Base-by-base conservation (phyloP, 1,140 invertebrate genomes). In the Danaus melanippus region DNA sequence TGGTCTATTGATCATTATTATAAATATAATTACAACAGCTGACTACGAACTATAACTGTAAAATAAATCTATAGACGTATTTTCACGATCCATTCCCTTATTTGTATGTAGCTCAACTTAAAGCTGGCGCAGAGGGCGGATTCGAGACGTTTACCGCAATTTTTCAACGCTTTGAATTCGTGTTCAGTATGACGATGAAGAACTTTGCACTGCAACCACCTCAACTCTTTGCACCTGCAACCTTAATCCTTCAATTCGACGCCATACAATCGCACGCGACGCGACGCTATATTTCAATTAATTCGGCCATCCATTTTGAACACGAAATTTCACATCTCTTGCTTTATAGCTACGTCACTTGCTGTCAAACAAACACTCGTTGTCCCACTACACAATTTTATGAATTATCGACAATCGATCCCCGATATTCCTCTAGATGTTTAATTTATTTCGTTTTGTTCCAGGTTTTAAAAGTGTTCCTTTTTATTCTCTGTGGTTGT, bases 261-360 rank as follows among this genome's bases (percentile, higher is more conserved):
- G 61, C 67, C 69, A 73, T 74, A 76, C 72, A 70, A 76, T 67
- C 70, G 74, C 77, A 66, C 72, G 71, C 68, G 66, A 62, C 73
- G 70, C 72, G 76, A 78, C 77, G 67, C 74, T 76, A 79, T 83
- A 83, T 85, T 85, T 82, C 79, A 82, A 80, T 83, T 85, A 83
- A 82, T 79, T 80, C 76, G 69, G 63, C 71, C 72, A 78, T 84
- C 76, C 69, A 81, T 81, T 81, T 59, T 60, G 65, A 64, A 69
- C 62, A 65, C 64, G 67, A 67, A 79, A 76, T 64, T 72, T 70
- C 64, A 65, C 60, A 71, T 48, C 72, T 70, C 62, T 76, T 66
- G 72, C 56, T 69, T 76, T 61, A 71, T 74, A 72, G 68, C 61
- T 60, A 64, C 58, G 66, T 32, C 39, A 46, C 32, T 65, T 50